These are phyloP conservation scores for Mayetiola destructor DNA, from an alignment of 2,888 invertebrate species.

Conservation along the genomic window DNA sequence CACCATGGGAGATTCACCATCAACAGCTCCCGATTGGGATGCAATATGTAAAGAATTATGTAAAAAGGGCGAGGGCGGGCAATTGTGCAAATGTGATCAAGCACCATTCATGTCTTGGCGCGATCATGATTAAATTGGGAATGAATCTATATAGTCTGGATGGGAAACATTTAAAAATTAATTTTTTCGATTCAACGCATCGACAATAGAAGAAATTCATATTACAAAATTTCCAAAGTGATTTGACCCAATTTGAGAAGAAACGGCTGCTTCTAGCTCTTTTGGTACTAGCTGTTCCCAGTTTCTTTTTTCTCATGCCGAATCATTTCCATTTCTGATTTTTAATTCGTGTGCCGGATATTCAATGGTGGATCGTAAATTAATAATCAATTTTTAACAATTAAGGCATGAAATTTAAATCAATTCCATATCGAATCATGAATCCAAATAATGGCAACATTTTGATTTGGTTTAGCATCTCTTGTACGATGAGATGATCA, in stretches of 20 bases:
- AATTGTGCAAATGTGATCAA: conserved; percentile 59
- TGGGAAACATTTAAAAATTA: not conserved
- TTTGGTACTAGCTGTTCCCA: no score
- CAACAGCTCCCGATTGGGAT: conserved; percentile 41
- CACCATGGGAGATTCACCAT: conserved; percentile 14
- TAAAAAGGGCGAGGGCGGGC: conserved; percentile 54
- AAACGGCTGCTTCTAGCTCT: no score
- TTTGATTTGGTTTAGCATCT: not conserved
- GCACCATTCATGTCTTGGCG: conserved; percentile 45
- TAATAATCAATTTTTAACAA: no score
- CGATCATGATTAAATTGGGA: conserved; percentile 17
- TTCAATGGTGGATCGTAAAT: no score
- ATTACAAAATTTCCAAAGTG: no score
- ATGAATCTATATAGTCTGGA: not conserved
- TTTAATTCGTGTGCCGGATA: no score
- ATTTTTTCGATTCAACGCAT: not conserved
- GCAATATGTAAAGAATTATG: conserved; percentile 52
- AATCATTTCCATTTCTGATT: no score
- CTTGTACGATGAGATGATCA: not conserved
- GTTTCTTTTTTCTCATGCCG: no score
- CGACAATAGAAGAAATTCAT: no score
- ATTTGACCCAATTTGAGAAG: no score
- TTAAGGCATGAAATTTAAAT: not conserved
- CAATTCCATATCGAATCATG: conserved; percentile 6
- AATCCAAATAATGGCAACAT: not conserved